phyloP scores from a whole-genome alignment of 2,797 vertebrate genomes.

The Pelobates cultripes region DNA sequence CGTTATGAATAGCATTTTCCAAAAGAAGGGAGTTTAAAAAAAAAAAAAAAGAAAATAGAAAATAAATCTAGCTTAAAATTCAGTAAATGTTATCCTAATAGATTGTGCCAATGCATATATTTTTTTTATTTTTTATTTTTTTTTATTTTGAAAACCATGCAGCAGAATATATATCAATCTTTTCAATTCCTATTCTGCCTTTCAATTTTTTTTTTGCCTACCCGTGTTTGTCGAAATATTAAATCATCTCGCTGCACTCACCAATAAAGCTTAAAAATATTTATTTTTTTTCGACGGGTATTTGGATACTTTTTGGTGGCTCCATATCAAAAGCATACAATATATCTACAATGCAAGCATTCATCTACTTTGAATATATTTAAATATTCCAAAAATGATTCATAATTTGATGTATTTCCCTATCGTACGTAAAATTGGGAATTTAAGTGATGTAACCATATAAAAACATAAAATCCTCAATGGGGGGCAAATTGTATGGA shows the following conservation, averaged over 20 bases:
- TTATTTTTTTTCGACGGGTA: background rate
- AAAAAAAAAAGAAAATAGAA: background rate
- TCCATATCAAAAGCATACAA: no score
- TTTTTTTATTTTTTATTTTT: no score
- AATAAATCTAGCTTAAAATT: background rate
- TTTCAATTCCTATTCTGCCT: background rate
- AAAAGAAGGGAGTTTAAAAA: background rate
- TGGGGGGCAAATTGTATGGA: no score
- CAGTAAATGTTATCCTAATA: background rate
- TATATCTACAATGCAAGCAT: no score
- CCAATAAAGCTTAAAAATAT: background rate
- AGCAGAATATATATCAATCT: background rate
- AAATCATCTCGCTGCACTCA: background rate
- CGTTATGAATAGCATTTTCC: constrained; percentile 1
- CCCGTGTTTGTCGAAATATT: background rate
- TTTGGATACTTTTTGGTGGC: no score
- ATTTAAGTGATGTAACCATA: no score
- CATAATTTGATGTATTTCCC: no score
- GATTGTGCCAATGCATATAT: background rate
- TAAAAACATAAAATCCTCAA: no score
- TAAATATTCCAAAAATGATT: no score
- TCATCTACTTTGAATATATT: no score
- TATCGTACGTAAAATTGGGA: no score
- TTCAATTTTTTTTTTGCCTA: background rate
- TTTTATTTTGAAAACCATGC: no score